Evolutionary conservation across 2,888 invertebrate species (phyloP), one percentile per base, ranked within the genome.

Genomic region (Acrobasis suavella): DNA sequence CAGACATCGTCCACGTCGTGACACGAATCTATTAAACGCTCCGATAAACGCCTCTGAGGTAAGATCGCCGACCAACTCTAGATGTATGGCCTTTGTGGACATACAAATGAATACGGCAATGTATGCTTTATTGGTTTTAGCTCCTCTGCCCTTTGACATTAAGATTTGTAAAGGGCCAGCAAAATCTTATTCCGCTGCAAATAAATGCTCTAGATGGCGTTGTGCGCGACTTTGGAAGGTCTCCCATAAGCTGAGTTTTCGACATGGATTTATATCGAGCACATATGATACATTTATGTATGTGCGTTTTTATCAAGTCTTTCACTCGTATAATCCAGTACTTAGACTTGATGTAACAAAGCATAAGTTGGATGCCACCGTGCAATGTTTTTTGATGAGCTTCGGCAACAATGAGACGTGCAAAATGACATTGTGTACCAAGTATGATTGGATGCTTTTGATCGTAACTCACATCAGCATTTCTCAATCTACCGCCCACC

Each of bases 31-130:
- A 7, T 17, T 51, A 9, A 51, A 51, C 6, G 51, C 51, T 8
- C 51, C 51, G 2, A 51, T 16, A 12, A 51, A 51, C 16, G 51
- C 16, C 17, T 51, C 51, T 32, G 51, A 22, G 14, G 51, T 52
- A 14, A 52, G 51, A 22, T 52, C 51, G 14, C 51, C 51, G 22
- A 52, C 51, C 9, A 52, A 22, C 22, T 67, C 67, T 9, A 69
- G n/a, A 49, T 69, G 68, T 15, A 67, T 62, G 1, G 66, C 65
- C 22, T 66, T 66, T 2, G 62, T 63, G 10, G 64, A 42, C 63
- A 66, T 62, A 38, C 66, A 68, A 10, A 66, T 46, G 14, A 73
- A 75, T 8, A 69, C 56, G 8, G 58, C 62, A 2, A 67, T 62
- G 22, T 69, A 69, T 0, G 65, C 65, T 46, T 69, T 69, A 0